phyloP scores from a whole-genome alignment of 2,888 invertebrate genomes.

The Buathra laborator region DNA sequence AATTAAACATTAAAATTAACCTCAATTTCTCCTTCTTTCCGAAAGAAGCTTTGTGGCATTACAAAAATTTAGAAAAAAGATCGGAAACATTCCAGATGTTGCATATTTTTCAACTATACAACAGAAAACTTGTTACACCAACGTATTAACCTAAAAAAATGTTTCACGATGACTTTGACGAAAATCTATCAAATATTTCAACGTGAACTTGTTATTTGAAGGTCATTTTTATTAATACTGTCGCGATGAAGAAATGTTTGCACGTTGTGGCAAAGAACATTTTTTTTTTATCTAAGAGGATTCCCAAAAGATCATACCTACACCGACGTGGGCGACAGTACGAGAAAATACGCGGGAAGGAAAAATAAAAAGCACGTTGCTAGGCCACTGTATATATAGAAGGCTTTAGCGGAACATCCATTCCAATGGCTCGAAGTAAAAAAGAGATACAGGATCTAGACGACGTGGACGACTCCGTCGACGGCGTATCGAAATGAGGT shows the following conservation, averaged over 20 bases:
- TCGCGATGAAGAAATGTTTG: background rate
- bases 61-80: no score
- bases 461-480: conserved; percentile 1
- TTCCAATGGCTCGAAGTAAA: background rate
- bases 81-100: no score
- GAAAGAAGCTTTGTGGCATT: no score
- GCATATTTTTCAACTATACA: no score
- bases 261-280: background rate
- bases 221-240: background rate
- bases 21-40: no score
- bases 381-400: background rate
- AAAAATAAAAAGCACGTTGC: background rate
- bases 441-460: background rate
- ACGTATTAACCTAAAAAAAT: no score
- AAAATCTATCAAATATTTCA: no score
- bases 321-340: background rate
- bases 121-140: no score
- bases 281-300: background rate
- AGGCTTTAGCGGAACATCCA: conserved; percentile 2
- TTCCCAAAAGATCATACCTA: background rate
- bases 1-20: no score
- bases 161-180: no score
- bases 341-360: background rate
- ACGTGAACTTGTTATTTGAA: background rate
- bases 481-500: conserved; percentile 10